Conservation (phyloP, 2,888 invertebrate species). For the Seira musarum region DNA sequence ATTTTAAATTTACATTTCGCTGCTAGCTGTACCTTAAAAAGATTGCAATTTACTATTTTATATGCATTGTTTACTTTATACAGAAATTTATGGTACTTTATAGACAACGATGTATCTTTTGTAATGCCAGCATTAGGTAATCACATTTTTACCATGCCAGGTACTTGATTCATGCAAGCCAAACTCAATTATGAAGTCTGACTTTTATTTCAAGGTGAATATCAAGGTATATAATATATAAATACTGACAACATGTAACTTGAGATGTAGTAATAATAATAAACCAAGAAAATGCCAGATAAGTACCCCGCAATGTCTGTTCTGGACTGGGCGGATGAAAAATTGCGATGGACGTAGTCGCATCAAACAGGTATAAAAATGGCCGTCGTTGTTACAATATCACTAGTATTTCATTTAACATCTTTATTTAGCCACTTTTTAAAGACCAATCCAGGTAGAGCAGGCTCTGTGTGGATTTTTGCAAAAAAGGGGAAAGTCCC, state of each 20-base stretch:
- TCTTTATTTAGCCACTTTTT: not conserved
- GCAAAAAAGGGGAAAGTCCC: slow-evolving; percentile 29
- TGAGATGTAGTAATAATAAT: too few relatives aligned
- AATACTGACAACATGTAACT: slow-evolving; percentile 3
- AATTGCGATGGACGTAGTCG: not conserved
- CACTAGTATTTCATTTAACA: slow-evolving; percentile 2
- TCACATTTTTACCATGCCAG: slow-evolving; percentile 10
- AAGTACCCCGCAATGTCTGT: not conserved
- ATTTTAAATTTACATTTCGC: slow-evolving; percentile 14
- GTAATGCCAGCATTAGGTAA: not conserved
- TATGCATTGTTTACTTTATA: slow-evolving; percentile 4
- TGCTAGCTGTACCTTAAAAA: slow-evolving; percentile 9
- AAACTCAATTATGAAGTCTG: slow-evolving; percentile 7
- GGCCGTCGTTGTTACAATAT: too few relatives aligned
- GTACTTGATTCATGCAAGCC: slow-evolving; percentile 22
- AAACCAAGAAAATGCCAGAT: not conserved
- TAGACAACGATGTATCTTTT: not conserved
- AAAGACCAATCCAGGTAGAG: not conserved
- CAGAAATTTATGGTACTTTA: slow-evolving; percentile 7
- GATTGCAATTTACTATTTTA: not conserved
- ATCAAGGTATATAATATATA: slow-evolving; percentile 25
- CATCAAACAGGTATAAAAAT: slow-evolving; percentile 7
- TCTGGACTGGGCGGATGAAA: too few relatives aligned
- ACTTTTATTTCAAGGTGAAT: slow-evolving; percentile 31
- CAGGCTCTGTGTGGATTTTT: not conserved